A percentile compares a stretch with the other conserved stretches of the same genome.
These are phyloP conservation scores for Castor canadensis DNA, from an alignment of 2,113 vertebrate species.

Conservation along the genomic window DNA sequence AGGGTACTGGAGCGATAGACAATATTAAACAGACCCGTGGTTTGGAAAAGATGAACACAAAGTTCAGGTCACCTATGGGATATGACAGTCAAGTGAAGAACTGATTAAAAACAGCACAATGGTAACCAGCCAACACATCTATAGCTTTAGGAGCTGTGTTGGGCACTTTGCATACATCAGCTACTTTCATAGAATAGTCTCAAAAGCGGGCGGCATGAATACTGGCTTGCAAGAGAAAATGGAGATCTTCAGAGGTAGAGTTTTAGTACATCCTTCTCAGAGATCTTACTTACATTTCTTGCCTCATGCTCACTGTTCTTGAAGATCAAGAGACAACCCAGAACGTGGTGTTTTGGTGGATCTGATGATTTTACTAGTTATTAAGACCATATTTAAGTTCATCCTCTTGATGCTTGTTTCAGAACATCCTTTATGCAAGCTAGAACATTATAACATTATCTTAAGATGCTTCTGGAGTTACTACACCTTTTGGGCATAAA, in stretches of 20 bases:
- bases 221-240: background rate
- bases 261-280: background rate
- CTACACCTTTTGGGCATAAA: background rate
- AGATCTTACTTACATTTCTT: background rate
- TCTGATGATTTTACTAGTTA: background rate
- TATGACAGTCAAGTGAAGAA: background rate
- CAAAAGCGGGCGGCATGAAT: accelerated
- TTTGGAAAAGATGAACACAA: background rate
- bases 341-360: background rate
- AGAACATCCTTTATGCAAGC: background rate
- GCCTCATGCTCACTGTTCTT: background rate
- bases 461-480: background rate
- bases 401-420: background rate
- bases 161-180: accelerated
- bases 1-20: accelerated
- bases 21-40: background rate
- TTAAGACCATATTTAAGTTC: background rate
- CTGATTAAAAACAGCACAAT: background rate
- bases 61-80: accelerated
- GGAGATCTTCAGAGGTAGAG: background rate
- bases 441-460: background rate
- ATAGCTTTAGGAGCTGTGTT: no score
- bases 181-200: background rate
- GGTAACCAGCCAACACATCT: background rate
- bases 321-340: background rate